phyloP scores from a whole-genome alignment of 2,797 vertebrate genomes.

The Chelonia mydas region DNA sequence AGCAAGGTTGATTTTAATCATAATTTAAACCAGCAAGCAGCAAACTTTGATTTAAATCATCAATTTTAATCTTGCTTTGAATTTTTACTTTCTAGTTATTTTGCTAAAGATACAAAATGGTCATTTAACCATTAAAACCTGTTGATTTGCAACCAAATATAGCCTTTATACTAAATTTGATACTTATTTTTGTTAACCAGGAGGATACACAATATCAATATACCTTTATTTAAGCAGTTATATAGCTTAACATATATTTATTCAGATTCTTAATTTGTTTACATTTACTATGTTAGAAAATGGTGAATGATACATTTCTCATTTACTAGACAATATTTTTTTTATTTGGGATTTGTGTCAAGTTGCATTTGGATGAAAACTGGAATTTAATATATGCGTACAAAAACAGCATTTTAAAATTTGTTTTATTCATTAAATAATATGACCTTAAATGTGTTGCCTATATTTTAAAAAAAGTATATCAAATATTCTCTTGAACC shows the following conservation, averaged over 20 bases:
- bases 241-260: neutral
- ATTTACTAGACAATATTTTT: neutral
- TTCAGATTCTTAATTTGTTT: neutral
- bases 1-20: neutral
- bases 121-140: neutral
- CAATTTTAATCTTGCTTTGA: neutral
- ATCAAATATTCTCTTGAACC: neutral
- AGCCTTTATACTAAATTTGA: neutral
- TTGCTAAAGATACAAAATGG: neutral
- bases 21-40: neutral
- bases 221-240: neutral
- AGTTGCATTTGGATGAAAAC: neutral
- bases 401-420: neutral
- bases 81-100: neutral
- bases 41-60: neutral
- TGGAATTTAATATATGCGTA: neutral
- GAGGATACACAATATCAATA: neutral
- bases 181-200: neutral
- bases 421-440: neutral
- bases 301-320: neutral
- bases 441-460: fast-evolving
- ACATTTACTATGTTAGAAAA: neutral
- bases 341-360: neutral
- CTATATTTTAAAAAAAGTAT: fast-evolving
- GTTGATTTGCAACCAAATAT: neutral